phyloP scores from a whole-genome alignment of 2,113 vertebrate genomes.

The Abramis brama region DNA sequence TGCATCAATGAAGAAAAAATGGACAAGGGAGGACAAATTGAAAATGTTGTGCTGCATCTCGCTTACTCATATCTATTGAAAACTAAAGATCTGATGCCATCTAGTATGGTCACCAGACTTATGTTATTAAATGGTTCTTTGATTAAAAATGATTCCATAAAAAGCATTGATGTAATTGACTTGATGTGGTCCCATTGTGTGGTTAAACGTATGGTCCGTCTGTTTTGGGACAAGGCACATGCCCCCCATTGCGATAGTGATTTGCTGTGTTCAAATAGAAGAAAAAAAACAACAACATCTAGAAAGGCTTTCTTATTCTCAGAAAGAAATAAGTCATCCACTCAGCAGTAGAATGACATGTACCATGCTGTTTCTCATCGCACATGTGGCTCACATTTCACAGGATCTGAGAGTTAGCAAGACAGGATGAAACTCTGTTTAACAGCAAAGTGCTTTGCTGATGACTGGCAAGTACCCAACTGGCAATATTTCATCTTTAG shows the following conservation, averaged over 20 bases:
- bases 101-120: background rate
- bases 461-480: background rate
- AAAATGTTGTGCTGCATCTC: background rate
- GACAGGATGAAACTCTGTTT: background rate
- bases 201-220: background rate
- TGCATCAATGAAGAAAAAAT: slow-evolving; percentile 23
- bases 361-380: slow-evolving; percentile 25
- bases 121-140: background rate
- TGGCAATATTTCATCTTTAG: background rate
- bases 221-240: background rate
- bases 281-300: background rate
- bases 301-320: slow-evolving; percentile 8
- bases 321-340: slow-evolving; percentile 38
- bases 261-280: background rate
- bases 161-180: background rate
- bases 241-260: background rate
- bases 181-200: background rate
- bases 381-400: slow-evolving; percentile 52
- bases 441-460: background rate
- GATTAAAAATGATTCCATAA: background rate
- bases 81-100: background rate
- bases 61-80: background rate
- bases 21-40: slow-evolving; percentile 26
- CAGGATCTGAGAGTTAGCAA: background rate
- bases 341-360: slow-evolving; percentile 32